Conservation (phyloP, 2,888 invertebrate species). For the Ochropacha duplaris region DNA sequence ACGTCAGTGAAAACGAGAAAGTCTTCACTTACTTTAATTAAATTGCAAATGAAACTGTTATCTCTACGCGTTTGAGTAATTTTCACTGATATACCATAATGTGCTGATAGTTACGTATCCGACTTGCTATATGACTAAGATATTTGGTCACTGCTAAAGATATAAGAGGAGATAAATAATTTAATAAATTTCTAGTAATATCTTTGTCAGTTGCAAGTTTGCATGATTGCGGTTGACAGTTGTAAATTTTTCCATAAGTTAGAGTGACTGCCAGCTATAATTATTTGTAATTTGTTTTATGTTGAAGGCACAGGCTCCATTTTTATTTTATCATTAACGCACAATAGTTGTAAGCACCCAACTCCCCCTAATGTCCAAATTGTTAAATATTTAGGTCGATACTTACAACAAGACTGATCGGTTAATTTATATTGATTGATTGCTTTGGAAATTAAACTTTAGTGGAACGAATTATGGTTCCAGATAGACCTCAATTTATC, state of each 20-base stretch:
- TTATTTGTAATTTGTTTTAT: neutral
- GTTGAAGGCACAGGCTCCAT: slow-evolving; percentile 16
- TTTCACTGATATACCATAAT: slow-evolving; percentile 34
- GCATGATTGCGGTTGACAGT: neutral
- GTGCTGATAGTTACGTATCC: slow-evolving; percentile 29
- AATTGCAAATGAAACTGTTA: slow-evolving; percentile 37
- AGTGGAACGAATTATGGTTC: slow-evolving; percentile 22
- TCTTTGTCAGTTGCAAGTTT: neutral
- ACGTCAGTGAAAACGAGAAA: slow-evolving; percentile 43
- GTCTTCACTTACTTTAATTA: slow-evolving; percentile 24
- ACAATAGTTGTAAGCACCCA: slow-evolving; percentile 29
- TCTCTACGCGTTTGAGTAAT: slow-evolving; percentile 26
- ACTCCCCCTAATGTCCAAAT: slow-evolving; percentile 19
- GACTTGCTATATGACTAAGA: slow-evolving; percentile 14
- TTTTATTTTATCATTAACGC: slow-evolving; percentile 24
- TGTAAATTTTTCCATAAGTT: neutral
- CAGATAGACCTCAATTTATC: slow-evolving; percentile 9
- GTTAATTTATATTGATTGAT: slow-evolving; percentile 46
- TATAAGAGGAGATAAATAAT: neutral
- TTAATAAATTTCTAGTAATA: neutral
- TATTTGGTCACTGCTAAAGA: slow-evolving; percentile 2
- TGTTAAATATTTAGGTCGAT: slow-evolving; percentile 51
- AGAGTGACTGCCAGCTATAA: neutral
- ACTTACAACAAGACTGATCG: slow-evolving; percentile 23
- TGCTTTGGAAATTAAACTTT: slow-evolving; percentile 26